phyloP scores from a whole-genome alignment of 1,140 invertebrate genomes.

The Neocloeon triangulifer region DNA sequence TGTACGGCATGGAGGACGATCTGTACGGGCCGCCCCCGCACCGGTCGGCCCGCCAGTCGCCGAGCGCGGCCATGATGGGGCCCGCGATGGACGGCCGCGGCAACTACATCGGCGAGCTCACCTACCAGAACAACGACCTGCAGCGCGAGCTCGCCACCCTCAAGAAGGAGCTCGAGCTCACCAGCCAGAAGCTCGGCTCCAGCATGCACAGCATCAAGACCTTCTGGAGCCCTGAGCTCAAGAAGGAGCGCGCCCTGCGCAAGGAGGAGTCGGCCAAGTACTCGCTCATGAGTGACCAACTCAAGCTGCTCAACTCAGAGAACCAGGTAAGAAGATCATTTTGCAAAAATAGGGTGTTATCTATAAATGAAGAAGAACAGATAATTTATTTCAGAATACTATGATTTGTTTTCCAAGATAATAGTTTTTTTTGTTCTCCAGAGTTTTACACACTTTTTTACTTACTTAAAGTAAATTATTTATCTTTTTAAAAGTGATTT shows the following conservation, averaged over 20 bases:
- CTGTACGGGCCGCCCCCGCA: conserved; percentile 39
- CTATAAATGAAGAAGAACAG: too few species aligned
- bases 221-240: conserved; percentile 98
- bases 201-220: conserved; percentile 99
- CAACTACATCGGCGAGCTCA: conserved; percentile 71
- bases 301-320: conserved; percentile 87
- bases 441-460: too few species aligned
- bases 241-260: conserved; percentile 85
- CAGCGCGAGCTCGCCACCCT: conserved; percentile 90
- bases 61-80: conserved; percentile 27
- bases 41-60: conserved; percentile 54
- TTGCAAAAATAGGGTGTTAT: too few species aligned
- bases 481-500: too few species aligned
- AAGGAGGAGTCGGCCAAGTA: conserved; percentile 98
- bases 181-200: conserved; percentile 93
- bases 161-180: conserved; percentile 89
- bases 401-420: too few species aligned
- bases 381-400: too few species aligned
- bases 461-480: too few species aligned
- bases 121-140: conserved; percentile 83
- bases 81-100: conserved; percentile 11
- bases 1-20: conserved; percentile 45
- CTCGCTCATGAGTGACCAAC: conserved; percentile 87
- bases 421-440: too few species aligned
- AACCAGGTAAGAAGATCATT: conserved; percentile 58